These are phyloP conservation scores for Podilymbus podiceps DNA, from an alignment of 2,113 vertebrate species.

Conservation along the genomic window DNA sequence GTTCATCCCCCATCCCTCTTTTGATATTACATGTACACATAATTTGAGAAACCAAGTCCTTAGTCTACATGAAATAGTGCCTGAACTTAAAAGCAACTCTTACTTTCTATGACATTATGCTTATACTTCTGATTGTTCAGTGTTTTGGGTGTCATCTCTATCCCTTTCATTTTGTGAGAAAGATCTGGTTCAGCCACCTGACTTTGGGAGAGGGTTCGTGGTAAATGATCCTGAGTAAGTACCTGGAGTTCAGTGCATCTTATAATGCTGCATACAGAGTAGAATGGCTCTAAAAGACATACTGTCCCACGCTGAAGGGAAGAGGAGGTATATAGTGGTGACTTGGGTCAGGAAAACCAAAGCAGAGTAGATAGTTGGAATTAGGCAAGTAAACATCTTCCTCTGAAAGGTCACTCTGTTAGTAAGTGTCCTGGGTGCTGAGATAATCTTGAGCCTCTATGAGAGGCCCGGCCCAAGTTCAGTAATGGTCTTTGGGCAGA, in stretches of 20 bases:
- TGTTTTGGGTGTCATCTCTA: neutral
- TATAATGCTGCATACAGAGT: neutral
- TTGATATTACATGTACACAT: fast-evolving
- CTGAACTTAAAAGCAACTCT: neutral
- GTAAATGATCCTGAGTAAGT: neutral
- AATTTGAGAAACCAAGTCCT: neutral
- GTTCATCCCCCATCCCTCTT: neutral
- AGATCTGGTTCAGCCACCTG: neutral
- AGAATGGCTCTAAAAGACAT: neutral
- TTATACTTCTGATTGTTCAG: neutral
- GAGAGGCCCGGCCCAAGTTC: neutral
- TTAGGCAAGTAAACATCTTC: neutral
- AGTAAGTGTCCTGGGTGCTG: neutral
- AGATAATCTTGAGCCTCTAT: neutral
- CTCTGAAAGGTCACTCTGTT: neutral
- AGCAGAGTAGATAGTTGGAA: neutral
- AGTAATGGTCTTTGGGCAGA: neutral
- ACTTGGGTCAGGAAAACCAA: neutral
- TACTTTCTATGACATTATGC: neutral
- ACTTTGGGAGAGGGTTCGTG: neutral
- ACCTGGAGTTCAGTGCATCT: neutral
- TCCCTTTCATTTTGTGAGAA: neutral
- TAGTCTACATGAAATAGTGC: neutral
- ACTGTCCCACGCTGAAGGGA: neutral
- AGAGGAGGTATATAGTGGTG: neutral